Percentiles rank a stretch among this genome's conserved stretches.
phyloP scores from a whole-genome alignment of 2,888 invertebrate genomes.

The Tachina lurida region DNA sequence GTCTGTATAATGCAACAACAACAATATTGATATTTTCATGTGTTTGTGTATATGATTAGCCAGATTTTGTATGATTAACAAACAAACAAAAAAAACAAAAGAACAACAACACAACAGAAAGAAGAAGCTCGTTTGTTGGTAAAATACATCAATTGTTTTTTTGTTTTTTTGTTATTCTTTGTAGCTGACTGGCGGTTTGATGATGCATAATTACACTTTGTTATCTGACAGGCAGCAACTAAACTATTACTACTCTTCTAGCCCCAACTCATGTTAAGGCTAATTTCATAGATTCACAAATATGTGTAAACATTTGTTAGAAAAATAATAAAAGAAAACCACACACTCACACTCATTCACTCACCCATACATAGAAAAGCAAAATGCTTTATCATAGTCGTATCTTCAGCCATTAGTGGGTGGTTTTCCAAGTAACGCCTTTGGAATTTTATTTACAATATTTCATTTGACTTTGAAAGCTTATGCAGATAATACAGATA shows the following conservation, averaged over 20 bases:
- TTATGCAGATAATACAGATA: slow-evolving; percentile 9
- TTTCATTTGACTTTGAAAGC: slow-evolving; percentile 1
- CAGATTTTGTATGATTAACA: slow-evolving; percentile 54
- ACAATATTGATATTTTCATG: not conserved
- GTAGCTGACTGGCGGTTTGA: slow-evolving; percentile 44
- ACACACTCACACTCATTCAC: no score
- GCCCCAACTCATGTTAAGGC: slow-evolving; percentile 58
- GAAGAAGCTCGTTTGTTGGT: slow-evolving; percentile 34
- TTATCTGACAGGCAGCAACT: slow-evolving; percentile 40
- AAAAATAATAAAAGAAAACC: not conserved
- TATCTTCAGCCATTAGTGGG: slow-evolving; percentile 65
- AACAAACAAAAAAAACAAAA: slow-evolving; percentile 16
- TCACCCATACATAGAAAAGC: not conserved
- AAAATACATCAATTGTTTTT: slow-evolving; percentile 56
- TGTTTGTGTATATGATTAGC: slow-evolving; percentile 53
- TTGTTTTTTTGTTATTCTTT: slow-evolving; percentile 1
- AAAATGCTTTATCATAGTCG: slow-evolving; percentile 66
- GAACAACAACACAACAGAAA: not conserved
- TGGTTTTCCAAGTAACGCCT: slow-evolving; percentile 69
- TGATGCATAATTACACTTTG: slow-evolving; percentile 64
- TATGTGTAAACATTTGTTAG: slow-evolving; percentile 10
- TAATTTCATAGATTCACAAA: slow-evolving; percentile 52
- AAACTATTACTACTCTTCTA: slow-evolving; percentile 34
- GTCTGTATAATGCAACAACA: slow-evolving; percentile 57
- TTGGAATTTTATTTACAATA: slow-evolving; percentile 35